Conservation (phyloP, 2,888 invertebrate species). For the Argyresthia albistria region DNA sequence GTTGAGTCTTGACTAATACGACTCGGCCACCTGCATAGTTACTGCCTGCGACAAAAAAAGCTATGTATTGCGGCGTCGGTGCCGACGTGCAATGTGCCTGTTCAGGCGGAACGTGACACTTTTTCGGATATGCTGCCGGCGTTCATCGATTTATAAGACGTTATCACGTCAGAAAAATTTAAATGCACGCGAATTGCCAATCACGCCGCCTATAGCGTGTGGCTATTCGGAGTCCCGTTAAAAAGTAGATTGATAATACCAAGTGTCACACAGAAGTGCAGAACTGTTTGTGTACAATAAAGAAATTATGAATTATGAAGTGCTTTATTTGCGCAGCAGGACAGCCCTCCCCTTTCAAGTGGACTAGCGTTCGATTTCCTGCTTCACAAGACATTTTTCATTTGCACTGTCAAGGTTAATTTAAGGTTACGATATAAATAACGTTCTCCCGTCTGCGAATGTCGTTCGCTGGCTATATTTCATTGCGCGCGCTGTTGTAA, state of each 20-base stretch:
- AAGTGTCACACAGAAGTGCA: slow-evolving; percentile 56
- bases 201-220: not conserved
- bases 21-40: no score
- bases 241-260: slow-evolving; percentile 62
- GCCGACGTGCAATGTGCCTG: no score
- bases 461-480: slow-evolving; percentile 35
- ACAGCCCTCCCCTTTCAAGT: slow-evolving; percentile 18
- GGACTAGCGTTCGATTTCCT: slow-evolving; percentile 45
- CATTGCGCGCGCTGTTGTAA: slow-evolving; percentile 13
- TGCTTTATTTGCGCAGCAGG: slow-evolving; percentile 49
- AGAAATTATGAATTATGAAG: no score
- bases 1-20: no score
- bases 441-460: slow-evolving; percentile 30
- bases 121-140: no score
- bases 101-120: no score
- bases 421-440: slow-evolving; percentile 66
- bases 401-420: slow-evolving; percentile 67
- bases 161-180: no score
- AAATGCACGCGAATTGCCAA: no score
- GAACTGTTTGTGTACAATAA: no score
- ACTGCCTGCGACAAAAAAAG: no score
- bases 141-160: no score
- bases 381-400: slow-evolving; percentile 50
- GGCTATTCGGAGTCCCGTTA: slow-evolving; percentile 42
- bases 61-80: no score